These are phyloP conservation scores for Leptopilina boulardi DNA, from an alignment of 1,140 invertebrate genomes.

Conservation along the genomic window DNA sequence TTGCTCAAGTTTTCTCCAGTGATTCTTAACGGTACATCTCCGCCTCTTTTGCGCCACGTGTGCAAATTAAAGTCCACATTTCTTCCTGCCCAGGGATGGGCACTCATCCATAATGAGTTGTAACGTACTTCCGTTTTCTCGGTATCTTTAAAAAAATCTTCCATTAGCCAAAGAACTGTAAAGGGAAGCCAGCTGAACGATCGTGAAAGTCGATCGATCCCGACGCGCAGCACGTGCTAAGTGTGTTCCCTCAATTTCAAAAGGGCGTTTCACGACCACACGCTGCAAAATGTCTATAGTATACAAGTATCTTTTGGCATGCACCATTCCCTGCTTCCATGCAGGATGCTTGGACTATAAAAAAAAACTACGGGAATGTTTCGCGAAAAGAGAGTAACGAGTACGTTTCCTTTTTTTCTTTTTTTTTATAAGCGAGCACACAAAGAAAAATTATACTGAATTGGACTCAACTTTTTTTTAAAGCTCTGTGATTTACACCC, in stretches of 20 bases:
- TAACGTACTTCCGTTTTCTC: conserved; percentile 25
- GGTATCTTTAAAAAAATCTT: conserved; percentile 23
- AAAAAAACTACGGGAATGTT: conserved; percentile 29
- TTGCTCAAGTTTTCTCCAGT: conserved; percentile 21
- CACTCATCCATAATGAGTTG: conserved; percentile 31
- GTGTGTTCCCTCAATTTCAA: conserved; percentile 18
- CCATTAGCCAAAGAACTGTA: conserved; percentile 20
- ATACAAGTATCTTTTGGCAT: conserved; percentile 19
- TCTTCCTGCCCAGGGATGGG: background rate
- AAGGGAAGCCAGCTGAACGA: conserved; percentile 31
- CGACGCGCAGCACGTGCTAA: conserved; percentile 27
- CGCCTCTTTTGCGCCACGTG: conserved; percentile 24
- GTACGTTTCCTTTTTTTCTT: background rate
- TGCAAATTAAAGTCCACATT: conserved; percentile 28
- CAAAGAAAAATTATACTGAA: conserved; percentile 22
- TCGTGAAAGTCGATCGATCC: conserved; percentile 31
- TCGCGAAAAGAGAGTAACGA: conserved; percentile 29
- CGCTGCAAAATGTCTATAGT: background rate
- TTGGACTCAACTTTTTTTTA: conserved; percentile 24
- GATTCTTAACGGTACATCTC: conserved; percentile 22
- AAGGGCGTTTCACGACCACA: conserved; percentile 25
- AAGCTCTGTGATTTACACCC: conserved; percentile 25
- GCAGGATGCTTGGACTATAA: conserved; percentile 17
- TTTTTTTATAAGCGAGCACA: conserved; percentile 13
- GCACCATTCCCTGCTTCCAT: conserved; percentile 22